A percentile compares a stretch with the other conserved stretches of the same genome.
Conservation (phyloP, 2,888 invertebrate species). For the Sesamia inferens region DNA sequence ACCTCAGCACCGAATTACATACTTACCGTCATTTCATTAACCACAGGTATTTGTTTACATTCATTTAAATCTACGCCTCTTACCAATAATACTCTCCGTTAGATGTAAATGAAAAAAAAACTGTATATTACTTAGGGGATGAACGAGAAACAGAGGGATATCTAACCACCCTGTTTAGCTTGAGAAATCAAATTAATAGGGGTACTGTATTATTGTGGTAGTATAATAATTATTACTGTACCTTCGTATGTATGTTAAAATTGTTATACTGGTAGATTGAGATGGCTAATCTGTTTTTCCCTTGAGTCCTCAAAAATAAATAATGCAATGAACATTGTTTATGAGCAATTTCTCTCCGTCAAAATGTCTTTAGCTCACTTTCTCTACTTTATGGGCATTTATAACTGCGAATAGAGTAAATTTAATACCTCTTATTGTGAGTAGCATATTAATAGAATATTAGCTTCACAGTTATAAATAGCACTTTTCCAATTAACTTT, state of each 20-base stretch:
- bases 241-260: slow-evolving; percentile 26
- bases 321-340: slow-evolving; percentile 17
- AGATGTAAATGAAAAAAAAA: slow-evolving; percentile 50
- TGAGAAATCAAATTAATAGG: slow-evolving; percentile 59
- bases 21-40: slow-evolving; percentile 35
- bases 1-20: slow-evolving; percentile 26
- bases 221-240: slow-evolving; percentile 5
- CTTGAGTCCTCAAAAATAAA: slow-evolving; percentile 26
- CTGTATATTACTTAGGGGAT: slow-evolving; percentile 62
- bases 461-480: neutral
- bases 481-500: neutral
- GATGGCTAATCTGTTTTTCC: slow-evolving; percentile 34
- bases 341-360: slow-evolving; percentile 32
- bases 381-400: neutral
- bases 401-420: neutral
- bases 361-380: neutral
- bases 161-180: slow-evolving; percentile 53
- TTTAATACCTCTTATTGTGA: neutral
- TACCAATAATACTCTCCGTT: slow-evolving; percentile 39
- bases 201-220: slow-evolving; percentile 23
- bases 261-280: slow-evolving; percentile 25
- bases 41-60: slow-evolving; percentile 45
- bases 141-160: slow-evolving; percentile 59
- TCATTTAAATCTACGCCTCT: slow-evolving; percentile 35
- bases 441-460: neutral